Conservation (phyloP, 2,888 invertebrate genomes). For the Campopleginae sp. region DNA sequence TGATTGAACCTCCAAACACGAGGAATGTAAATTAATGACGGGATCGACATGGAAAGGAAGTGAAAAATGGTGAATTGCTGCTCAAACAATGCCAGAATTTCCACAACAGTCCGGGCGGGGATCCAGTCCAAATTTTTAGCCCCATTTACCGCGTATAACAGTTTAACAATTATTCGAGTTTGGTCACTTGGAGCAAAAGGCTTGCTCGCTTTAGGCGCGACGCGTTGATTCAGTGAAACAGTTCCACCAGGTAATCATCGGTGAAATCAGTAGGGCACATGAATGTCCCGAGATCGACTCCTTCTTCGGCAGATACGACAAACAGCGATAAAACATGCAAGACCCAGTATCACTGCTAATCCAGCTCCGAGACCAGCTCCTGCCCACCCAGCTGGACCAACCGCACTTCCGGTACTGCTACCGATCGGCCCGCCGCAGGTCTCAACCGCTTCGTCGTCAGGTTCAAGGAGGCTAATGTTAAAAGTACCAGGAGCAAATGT, state of each 20-base stretch:
- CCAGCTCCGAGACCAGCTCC: constrained; percentile 88
- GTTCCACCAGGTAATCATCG: constrained; percentile 14
- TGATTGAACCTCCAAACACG: not conserved
- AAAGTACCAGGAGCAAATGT: constrained; percentile 75
- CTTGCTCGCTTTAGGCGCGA: constrained; percentile 12
- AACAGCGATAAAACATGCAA: constrained; percentile 86
- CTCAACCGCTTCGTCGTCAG: constrained; percentile 92
- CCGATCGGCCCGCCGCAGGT: constrained; percentile 87
- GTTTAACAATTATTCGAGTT: constrained; percentile 17
- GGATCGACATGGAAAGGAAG: not conserved
- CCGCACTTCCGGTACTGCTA: constrained; percentile 84
- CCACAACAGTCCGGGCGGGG: not conserved
- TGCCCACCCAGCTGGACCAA: constrained; percentile 86
- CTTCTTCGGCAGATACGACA: constrained; percentile 88
- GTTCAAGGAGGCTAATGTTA: constrained; percentile 81
- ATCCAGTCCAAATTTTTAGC: not conserved
- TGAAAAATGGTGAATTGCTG: constrained; percentile 2
- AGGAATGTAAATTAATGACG: not conserved
- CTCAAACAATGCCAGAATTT: not conserved
- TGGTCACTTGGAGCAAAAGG: constrained; percentile 2
- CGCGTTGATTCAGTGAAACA: constrained; percentile 3
- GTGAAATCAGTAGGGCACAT: constrained; percentile 86
- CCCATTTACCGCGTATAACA: not conserved
- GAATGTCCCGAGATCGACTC: constrained; percentile 86
- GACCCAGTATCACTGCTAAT: constrained; percentile 86